Base-by-base conservation (phyloP, 2,888 invertebrate species). In the Charanyca ferruginea region DNA sequence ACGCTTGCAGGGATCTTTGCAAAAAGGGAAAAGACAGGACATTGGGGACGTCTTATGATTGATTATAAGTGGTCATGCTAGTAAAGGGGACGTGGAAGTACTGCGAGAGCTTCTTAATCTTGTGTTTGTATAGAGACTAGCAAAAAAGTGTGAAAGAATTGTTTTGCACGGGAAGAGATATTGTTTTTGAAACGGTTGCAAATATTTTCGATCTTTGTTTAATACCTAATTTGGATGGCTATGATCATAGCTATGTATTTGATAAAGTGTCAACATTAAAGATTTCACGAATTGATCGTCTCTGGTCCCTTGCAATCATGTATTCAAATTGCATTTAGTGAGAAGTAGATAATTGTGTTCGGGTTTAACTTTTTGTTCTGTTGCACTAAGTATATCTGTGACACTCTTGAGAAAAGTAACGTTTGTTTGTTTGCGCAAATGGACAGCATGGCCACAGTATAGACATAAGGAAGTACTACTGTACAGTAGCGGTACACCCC, bases 61-160 rank as follows among this genome's bases (percentile, higher is more conserved):
- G 89, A 92, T 92, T 83, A 81, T 83, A 73, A 85, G 87, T 86
- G 87, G 89, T 84, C 86, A 87, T 76, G 79, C 85, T 32, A 57
- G 80, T 28, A 20, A 59, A 66, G 79, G 79, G 80, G 77, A 76
- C 58, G 0, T 23, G 25, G 13, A 18, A 11, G 49, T 7, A 41
- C 59, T 67, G 52, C 51, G 13, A 55, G 70, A 20, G 44, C 23
- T 64, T 79, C 70, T 55, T 78, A 69, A 61, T 70, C 77, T 65
- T 65, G 3, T 69, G 66, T 79, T 77, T 81, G 66, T 48, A 57
- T 60, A 65, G 62, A 59, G 38, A 41, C 54, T 48, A 28, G 63
- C 44, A 65, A 67, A 72, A 67, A 75, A 53, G 73, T 72, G 77
- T 75, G 58, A 76, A 72, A 25, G 44, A 18, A 66, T 75, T 72